phyloP scores from a whole-genome alignment of 1,140 invertebrate species.

The Rhagoletis zephyria region DNA sequence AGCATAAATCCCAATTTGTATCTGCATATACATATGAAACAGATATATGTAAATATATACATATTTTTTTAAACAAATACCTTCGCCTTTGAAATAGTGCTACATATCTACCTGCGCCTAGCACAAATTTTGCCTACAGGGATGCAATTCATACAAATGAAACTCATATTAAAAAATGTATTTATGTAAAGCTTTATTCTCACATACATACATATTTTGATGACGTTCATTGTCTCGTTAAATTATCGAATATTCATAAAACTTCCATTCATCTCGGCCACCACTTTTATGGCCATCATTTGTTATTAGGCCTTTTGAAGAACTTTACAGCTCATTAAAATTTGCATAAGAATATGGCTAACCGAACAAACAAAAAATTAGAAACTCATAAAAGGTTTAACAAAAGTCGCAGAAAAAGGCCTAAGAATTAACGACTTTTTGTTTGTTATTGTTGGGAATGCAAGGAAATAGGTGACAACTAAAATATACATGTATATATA shows the following conservation, averaged over 20 bases:
- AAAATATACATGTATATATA: no score
- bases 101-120: no score
- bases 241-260: not conserved
- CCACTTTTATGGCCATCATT: not conserved
- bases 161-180: no score
- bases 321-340: not conserved
- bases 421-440: constrained; percentile 2
- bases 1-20: no score
- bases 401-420: not conserved
- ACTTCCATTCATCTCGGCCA: not conserved
- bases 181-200: no score
- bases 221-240: not conserved
- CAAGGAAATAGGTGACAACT: no score
- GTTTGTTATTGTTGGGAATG: not conserved
- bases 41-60: no score
- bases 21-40: no score
- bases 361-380: not conserved
- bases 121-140: no score
- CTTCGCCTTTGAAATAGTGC: no score
- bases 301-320: not conserved
- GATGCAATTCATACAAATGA: no score
- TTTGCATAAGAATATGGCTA: constrained; percentile 16
- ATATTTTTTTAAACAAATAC: no score
- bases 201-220: not conserved
- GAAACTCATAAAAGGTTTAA: not conserved